phyloP scores from a whole-genome alignment of 2,888 invertebrate genomes.

The Electrophaes corylata region DNA sequence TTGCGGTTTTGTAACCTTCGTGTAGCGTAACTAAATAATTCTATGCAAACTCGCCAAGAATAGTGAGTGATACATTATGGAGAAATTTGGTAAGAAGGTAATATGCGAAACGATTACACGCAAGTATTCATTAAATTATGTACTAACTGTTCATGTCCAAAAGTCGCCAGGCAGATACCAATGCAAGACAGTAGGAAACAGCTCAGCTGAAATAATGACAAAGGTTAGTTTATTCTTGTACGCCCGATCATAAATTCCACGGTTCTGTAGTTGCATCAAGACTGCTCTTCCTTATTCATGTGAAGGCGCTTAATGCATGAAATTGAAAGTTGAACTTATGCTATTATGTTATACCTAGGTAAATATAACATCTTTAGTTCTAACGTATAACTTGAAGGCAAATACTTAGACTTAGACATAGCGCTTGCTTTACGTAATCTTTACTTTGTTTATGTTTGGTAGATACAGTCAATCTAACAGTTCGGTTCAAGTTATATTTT shows the following conservation, averaged over 20 bases:
- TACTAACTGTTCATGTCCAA: slow-evolving; percentile 82
- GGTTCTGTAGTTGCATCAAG: not conserved
- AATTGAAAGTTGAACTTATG: slow-evolving; percentile 52
- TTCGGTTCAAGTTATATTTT: no score
- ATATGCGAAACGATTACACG: slow-evolving; percentile 35
- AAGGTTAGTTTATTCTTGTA: slow-evolving; percentile 32
- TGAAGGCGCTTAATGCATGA: slow-evolving; percentile 25
- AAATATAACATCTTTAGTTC: slow-evolving; percentile 41
- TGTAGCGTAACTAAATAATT: slow-evolving; percentile 48
- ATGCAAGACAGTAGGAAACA: slow-evolving; percentile 74
- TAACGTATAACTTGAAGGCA: not conserved
- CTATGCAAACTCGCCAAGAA: slow-evolving; percentile 18
- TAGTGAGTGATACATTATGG: slow-evolving; percentile 21
- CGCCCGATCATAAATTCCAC: not conserved
- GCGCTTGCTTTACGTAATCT: slow-evolving; percentile 21
- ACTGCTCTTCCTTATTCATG: slow-evolving; percentile 5
- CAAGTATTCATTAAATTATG: slow-evolving; percentile 31
- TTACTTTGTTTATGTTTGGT: not conserved
- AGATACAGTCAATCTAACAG: no score
- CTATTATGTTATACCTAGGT: slow-evolving; percentile 17
- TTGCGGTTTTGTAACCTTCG: slow-evolving; percentile 59
- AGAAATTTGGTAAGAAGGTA: slow-evolving; percentile 31
- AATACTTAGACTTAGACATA: no score
- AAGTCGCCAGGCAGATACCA: slow-evolving; percentile 79
- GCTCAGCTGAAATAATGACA: slow-evolving; percentile 76